Evolutionary conservation across 2,888 invertebrate genomes (phyloP).

Genomic region (Glaucopsyche alexis): DNA sequence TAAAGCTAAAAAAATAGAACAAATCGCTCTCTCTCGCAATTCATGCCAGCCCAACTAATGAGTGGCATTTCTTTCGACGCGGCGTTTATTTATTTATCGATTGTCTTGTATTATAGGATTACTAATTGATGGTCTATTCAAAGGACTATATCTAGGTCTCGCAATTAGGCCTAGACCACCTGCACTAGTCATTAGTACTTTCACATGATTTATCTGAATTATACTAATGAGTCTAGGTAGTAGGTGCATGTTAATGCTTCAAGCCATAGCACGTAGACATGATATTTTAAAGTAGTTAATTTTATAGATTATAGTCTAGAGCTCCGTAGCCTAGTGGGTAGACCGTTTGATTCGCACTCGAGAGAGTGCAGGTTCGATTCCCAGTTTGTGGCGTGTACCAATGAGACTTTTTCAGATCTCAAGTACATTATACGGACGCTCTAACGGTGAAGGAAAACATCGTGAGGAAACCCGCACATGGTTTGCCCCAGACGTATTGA

Average conservation of each 20-base stretch:
- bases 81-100: constrained; percentile 52
- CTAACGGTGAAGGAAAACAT: no score
- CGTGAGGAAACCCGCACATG: no score
- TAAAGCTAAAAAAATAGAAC: no score
- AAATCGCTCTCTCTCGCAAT: constrained; percentile 30
- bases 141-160: constrained; percentile 26
- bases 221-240: not conserved
- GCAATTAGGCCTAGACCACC: constrained; percentile 21
- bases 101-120: constrained; percentile 47
- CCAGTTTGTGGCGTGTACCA: no score
- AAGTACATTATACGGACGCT: no score
- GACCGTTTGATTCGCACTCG: no score
- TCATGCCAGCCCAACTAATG: constrained; percentile 42
- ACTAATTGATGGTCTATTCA: constrained; percentile 42
- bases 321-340: no score
- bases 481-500: no score
- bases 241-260: not conserved
- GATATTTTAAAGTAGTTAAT: no score
- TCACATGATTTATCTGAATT: constrained; percentile 15
- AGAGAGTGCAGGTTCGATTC: no score
- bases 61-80: constrained; percentile 45
- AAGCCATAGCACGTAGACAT: not conserved
- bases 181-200: constrained; percentile 14
- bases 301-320: no score
- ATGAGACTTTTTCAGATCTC: no score